Conservation (phyloP, 2,888 invertebrate genomes). For the Hypselothyrea guttata region DNA sequence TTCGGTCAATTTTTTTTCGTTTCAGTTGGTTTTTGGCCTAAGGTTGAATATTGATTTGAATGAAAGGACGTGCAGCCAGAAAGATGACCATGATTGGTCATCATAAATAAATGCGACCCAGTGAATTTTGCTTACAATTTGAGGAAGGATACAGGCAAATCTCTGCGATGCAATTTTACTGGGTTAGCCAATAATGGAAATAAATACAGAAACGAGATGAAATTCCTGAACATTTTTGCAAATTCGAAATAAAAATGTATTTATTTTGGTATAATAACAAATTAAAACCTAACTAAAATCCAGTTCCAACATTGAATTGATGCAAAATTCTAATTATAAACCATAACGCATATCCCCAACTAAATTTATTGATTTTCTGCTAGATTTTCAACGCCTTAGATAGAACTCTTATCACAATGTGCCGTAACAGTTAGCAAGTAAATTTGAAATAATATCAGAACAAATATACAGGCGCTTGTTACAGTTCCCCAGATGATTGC, state of each 20-base stretch:
- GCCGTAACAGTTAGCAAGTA: constrained; percentile 56
- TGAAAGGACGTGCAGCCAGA: neutral
- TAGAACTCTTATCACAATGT: constrained; percentile 48
- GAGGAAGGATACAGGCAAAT: constrained; percentile 3
- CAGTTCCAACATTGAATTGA: no score
- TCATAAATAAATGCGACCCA: constrained; percentile 43
- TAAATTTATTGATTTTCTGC: constrained; percentile 32
- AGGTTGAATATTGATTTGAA: constrained; percentile 41
- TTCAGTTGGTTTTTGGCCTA: constrained; percentile 46
- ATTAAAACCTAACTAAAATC: no score
- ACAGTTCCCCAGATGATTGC: constrained; percentile 19
- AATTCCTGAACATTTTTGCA: no score
- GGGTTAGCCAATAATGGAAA: no score
- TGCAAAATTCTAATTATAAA: neutral
- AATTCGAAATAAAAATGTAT: no score
- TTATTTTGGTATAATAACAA: no score
- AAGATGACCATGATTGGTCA: constrained; percentile 24
- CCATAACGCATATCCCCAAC: constrained; percentile 3
- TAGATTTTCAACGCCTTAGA: neutral
- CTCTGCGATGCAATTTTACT: no score
- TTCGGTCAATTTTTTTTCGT: constrained; percentile 50
- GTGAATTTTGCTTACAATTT: constrained; percentile 41
- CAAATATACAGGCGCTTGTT: constrained; percentile 33
- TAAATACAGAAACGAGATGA: no score
- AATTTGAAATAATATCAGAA: constrained; percentile 61